Percentiles rank a stretch among this genome's conserved stretches.
phyloP scores from a whole-genome alignment of 2,888 invertebrate genomes.

The Spodoptera littoralis region DNA sequence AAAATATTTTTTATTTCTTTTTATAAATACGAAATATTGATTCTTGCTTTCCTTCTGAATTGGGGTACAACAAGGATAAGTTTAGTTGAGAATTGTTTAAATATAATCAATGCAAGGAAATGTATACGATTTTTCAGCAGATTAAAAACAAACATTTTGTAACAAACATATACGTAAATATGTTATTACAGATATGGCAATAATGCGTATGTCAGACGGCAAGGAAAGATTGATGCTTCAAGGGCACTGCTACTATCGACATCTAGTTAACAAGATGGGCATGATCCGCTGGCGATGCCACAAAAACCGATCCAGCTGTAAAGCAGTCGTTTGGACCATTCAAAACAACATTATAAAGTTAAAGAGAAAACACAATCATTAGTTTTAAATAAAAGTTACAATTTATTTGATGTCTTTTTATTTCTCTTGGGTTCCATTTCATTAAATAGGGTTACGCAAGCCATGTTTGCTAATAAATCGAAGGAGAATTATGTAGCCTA shows the following conservation, averaged over 20 bases:
- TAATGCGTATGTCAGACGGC: slow-evolving; percentile 20
- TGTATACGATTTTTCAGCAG: too few relatives aligned
- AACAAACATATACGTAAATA: too few relatives aligned
- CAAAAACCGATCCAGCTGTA: slow-evolving; percentile 43
- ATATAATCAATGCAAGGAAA: too few relatives aligned
- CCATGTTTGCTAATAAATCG: too few relatives aligned
- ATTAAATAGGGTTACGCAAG: too few relatives aligned
- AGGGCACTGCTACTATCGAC: slow-evolving; percentile 31
- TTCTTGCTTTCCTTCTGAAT: too few relatives aligned
- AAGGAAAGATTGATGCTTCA: slow-evolving; percentile 28
- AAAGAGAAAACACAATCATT: slow-evolving; percentile 45
- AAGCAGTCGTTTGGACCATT: slow-evolving; percentile 48
- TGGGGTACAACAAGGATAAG: too few relatives aligned
- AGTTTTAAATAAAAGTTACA: background rate
- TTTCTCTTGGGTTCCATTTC: background rate
- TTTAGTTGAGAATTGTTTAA: too few relatives aligned
- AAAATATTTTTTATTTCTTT: too few relatives aligned
- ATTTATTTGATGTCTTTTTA: background rate
- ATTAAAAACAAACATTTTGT: too few relatives aligned
- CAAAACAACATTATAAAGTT: slow-evolving; percentile 30
- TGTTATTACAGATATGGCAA: slow-evolving; percentile 8
- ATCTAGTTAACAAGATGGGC: slow-evolving; percentile 35
- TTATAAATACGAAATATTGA: too few relatives aligned
- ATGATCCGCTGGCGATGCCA: slow-evolving; percentile 56
- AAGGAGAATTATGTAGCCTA: too few relatives aligned